Percentiles rank a stretch among this genome's conserved stretches.
Evolutionary conservation across 2,113 vertebrate species (phyloP).

Genomic region (Turdus rufiventris): DNA sequence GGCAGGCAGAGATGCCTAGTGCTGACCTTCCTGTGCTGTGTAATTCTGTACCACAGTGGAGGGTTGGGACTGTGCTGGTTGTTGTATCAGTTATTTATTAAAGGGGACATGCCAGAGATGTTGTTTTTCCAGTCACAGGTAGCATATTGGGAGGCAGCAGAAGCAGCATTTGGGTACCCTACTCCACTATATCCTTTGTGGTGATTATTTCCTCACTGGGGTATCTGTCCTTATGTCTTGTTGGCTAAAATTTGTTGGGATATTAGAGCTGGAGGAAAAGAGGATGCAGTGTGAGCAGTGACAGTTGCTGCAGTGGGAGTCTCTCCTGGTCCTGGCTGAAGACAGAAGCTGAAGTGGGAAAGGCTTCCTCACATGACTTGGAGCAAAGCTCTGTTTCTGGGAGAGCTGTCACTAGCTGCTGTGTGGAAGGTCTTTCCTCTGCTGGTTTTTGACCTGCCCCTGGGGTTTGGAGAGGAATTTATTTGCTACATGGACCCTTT

Average conservation of each 20-base stretch:
- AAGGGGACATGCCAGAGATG: background rate
- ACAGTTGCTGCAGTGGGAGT: background rate
- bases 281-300: background rate
- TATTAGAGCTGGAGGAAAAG: background rate
- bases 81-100: constrained; percentile 1
- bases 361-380: background rate
- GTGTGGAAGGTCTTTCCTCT: constrained; percentile 23
- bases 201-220: background rate
- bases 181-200: background rate
- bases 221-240: background rate
- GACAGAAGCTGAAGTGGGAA: background rate
- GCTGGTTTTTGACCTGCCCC: constrained; percentile 19
- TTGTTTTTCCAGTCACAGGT: background rate
- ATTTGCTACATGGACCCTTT: background rate
- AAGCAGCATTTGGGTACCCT: background rate
- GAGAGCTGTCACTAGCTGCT: background rate
- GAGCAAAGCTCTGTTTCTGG: background rate
- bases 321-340: background rate
- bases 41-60: background rate
- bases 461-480: background rate
- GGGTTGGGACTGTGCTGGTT: background rate
- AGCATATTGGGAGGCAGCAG: background rate
- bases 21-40: background rate
- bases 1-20: background rate
- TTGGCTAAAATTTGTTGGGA: background rate